phyloP scores from a whole-genome alignment of 1,140 invertebrate species.

The Drosophila baimaii region DNA sequence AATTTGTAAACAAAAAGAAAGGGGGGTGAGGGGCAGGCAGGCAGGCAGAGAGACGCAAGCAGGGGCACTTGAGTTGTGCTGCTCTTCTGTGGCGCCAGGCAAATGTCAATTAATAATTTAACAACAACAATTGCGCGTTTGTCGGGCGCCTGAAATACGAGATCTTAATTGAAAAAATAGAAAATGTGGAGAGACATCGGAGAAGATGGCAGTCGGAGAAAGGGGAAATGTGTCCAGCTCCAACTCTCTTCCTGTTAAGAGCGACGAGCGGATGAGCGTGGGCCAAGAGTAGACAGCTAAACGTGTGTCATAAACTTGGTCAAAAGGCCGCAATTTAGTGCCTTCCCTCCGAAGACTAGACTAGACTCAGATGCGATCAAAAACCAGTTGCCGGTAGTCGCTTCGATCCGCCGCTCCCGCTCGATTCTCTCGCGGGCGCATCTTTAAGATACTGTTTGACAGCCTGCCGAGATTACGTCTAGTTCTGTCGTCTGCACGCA shows the following conservation, averaged over 20 bases:
- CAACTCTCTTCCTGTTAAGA: conserved; percentile 19
- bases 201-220: conserved; percentile 4
- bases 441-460: conserved; percentile 74
- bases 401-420: not conserved
- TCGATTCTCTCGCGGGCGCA: conserved; percentile 12
- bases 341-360: conserved; percentile 42
- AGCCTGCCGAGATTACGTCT: conserved; percentile 62
- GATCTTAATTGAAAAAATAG: conserved; percentile 61
- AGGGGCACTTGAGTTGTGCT: conserved; percentile 46
- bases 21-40: not conserved
- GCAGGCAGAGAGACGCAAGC: not conserved
- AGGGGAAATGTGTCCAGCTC: conserved; percentile 3
- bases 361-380: conserved; percentile 19
- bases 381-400: conserved; percentile 43
- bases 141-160: conserved; percentile 67
- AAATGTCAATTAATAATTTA: conserved; percentile 67
- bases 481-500: conserved; percentile 50
- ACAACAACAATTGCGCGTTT: conserved; percentile 61
- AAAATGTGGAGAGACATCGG: conserved; percentile 29
- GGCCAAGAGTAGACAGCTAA: conserved; percentile 37
- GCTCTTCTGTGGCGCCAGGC: conserved; percentile 53
- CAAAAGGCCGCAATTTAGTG: conserved; percentile 60
- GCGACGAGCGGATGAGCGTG: conserved; percentile 51
- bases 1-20: conserved; percentile 47
- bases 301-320: conserved; percentile 68